Evolutionary conservation across 2,113 vertebrate genomes (phyloP).

Genomic region (Engraulis encrasicolus): DNA sequence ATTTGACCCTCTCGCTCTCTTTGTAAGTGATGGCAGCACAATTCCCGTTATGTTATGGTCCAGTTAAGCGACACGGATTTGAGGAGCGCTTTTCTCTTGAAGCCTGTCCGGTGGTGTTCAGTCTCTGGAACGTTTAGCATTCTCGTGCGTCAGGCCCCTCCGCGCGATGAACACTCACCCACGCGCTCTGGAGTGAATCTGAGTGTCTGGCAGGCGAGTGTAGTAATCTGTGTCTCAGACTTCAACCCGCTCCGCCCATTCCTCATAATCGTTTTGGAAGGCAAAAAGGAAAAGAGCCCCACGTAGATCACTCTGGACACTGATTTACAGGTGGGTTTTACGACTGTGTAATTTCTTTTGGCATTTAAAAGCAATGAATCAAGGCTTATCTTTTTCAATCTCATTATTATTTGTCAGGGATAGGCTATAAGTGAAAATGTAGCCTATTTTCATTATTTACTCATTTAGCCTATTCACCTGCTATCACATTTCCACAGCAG

Average conservation of each 20-base stretch:
- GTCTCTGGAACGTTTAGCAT: background rate
- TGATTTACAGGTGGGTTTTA: background rate
- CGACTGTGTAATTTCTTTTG: background rate
- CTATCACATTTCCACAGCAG: no score
- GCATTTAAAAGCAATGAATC: background rate
- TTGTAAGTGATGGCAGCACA: background rate
- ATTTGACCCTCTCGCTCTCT: background rate
- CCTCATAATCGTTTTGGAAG: background rate
- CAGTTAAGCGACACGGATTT: conserved; percentile 5
- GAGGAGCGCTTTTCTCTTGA: background rate
- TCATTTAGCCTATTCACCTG: no score
- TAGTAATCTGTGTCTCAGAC: conserved; percentile 21
- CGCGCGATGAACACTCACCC: conserved; percentile 41
- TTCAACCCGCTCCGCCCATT: conserved; percentile 39
- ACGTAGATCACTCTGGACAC: background rate
- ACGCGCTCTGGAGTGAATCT: conserved; percentile 34
- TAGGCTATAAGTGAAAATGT: background rate
- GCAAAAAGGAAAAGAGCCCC: background rate
- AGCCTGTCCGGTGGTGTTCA: conserved; percentile 16
- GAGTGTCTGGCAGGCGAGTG: conserved; percentile 13
- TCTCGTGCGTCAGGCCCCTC: conserved; percentile 36
- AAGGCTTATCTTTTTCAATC: no score
- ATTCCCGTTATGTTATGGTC: background rate
- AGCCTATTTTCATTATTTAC: background rate
- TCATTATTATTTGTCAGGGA: background rate